Percentiles rank a stretch among this genome's conserved stretches.
Evolutionary conservation across 2,797 vertebrate genomes (phyloP).

Genomic region (Ctenopoma multispine): DNA sequence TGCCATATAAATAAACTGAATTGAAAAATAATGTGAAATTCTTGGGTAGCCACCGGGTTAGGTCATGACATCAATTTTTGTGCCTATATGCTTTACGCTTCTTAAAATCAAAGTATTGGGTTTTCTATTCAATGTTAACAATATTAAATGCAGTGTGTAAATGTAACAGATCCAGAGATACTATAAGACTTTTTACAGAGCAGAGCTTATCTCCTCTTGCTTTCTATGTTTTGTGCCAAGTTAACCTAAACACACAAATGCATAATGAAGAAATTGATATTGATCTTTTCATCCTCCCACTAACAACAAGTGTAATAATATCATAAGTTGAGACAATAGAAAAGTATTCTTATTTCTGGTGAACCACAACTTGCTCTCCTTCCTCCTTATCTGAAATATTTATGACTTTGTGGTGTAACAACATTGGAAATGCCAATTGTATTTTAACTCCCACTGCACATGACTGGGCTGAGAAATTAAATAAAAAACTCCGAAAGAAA

Average conservation of each 20-base stretch:
- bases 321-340: slow-evolving; percentile 24
- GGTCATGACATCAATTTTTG: background rate
- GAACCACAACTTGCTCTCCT: slow-evolving; percentile 37
- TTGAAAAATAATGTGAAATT: background rate
- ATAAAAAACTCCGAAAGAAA: slow-evolving; percentile 12
- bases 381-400: slow-evolving; percentile 74
- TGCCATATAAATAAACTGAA: too few species aligned
- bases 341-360: slow-evolving; percentile 41
- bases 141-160: background rate
- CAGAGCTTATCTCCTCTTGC: background rate
- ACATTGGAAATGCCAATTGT: slow-evolving; percentile 76
- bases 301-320: slow-evolving; percentile 13
- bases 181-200: background rate
- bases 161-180: background rate
- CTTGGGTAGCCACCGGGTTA: background rate
- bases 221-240: background rate
- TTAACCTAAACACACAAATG: slow-evolving; percentile 19
- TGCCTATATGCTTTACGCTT: background rate
- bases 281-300: slow-evolving; percentile 25
- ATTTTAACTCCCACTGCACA: slow-evolving; percentile 67
- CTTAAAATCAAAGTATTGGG: background rate
- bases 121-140: background rate
- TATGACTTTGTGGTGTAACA: slow-evolving; percentile 66
- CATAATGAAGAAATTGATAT: slow-evolving; percentile 6
- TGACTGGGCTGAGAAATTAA: slow-evolving; percentile 55